Conservation (phyloP, 2,113 vertebrate genomes). For the Picathartes gymnocephalus region DNA sequence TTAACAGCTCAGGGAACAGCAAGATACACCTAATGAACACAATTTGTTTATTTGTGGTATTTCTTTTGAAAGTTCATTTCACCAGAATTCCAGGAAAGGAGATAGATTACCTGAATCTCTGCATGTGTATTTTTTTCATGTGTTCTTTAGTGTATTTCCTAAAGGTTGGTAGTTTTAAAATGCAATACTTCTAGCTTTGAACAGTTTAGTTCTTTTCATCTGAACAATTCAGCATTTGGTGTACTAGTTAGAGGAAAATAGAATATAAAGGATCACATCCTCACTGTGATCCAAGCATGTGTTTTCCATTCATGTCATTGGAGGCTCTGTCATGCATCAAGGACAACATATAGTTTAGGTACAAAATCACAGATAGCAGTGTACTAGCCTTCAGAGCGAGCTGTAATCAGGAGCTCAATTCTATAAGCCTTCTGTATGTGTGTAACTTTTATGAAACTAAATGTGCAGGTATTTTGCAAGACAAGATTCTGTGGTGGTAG, state of each 20-base stretch:
- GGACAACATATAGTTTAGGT: conserved; percentile 21
- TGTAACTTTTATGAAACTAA: not conserved
- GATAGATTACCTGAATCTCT: not conserved
- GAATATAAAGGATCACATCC: not conserved
- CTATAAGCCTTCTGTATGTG: not conserved
- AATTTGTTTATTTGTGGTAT: not conserved
- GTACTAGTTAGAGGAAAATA: not conserved
- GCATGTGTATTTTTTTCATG: not conserved
- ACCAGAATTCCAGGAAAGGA: not conserved
- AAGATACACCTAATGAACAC: not conserved
- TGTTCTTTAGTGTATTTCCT: not conserved
- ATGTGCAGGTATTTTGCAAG: not conserved
- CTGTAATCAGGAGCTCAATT: not conserved
- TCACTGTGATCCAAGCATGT: not conserved
- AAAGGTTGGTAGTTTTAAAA: conserved; percentile 2
- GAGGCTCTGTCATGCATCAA: conserved; percentile 22
- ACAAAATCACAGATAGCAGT: not conserved
- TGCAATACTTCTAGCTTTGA: conserved; percentile 21
- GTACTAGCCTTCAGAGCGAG: not conserved
- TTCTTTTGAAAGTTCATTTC: not conserved
- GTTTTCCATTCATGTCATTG: conserved; percentile 27
- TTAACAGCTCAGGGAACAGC: not conserved
- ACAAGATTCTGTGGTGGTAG: not conserved
- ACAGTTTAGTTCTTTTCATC: conserved; percentile 12
- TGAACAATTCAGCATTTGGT: not conserved